Base-by-base conservation (phyloP, 2,888 invertebrate species). In the Gerosis bhagava region DNA sequence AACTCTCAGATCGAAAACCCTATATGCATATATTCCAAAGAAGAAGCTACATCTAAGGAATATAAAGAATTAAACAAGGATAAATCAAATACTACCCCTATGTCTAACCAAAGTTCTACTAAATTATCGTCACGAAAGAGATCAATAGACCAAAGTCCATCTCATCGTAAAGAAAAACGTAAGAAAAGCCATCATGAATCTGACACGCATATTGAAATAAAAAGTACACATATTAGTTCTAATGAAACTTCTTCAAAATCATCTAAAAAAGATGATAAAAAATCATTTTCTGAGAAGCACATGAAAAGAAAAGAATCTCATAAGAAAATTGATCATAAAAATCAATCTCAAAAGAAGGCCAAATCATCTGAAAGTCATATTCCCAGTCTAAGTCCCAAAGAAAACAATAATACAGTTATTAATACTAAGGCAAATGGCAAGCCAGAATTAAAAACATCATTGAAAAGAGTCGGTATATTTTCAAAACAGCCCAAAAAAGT, bases 161-260 rank as follows among this genome's bases (percentile, higher is more conserved):
- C 79, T 11, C 87, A 88, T 59, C 77, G 87, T 29, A 88, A 87
- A 70, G 88, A 88, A 69, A 88, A 88, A 66, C 77, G 84, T 17
- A 88, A 84, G 61, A 88, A 86, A 83, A 67, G 67, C 51, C 59
- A 57, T 12, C 43, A 56, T 13, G 69, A 73, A 11, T 25, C 62
- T 11, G 61, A 46, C 26, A 70, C 70, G 50, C 63, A 69, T 45
- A 59, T 32, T 50, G 63, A 31, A 67, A 70, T 49, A 77, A 67
- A 54, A 67, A 70, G 39, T n/a, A 63, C 60, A 12, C 66, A 64
- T 17, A 53, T 57, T 50, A 64, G 68, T 57, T 56, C 66, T 13
- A 69, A 60, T 51, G 59, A 67, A 49, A 67, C 63, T 50, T 57
- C 66, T 12, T 62, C 62, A 44, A 80, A 71, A 52, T 8, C 15